Conservation (phyloP, 2,888 invertebrate species). For the Lymantria dispar region DNA sequence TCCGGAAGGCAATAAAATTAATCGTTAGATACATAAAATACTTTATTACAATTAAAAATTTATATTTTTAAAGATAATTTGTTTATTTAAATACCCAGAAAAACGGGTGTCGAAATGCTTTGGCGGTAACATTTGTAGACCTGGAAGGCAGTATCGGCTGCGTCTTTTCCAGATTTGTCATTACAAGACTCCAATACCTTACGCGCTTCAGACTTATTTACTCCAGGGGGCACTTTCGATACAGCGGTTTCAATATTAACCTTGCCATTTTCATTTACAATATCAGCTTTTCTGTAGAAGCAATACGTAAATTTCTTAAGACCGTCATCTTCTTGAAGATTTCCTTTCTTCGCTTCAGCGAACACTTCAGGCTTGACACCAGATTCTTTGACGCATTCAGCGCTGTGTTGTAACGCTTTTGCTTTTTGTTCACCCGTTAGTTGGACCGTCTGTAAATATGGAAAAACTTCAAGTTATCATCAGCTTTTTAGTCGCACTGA, state of each 20-base stretch:
- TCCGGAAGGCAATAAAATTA: too few species aligned
- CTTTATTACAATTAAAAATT: too few species aligned
- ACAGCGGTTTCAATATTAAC: conserved; percentile 66
- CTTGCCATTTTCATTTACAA: conserved; percentile 56
- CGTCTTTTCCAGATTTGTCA: conserved; percentile 55
- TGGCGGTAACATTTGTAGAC: conserved; percentile 70
- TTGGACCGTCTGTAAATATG: conserved; percentile 47
- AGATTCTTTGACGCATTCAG: conserved; percentile 59
- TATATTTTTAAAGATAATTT: neutral
- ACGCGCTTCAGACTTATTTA: conserved; percentile 56
- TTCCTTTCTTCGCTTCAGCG: conserved; percentile 63
- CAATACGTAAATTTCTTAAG: conserved; percentile 72
- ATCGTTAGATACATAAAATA: too few species aligned
- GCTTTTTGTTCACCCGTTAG: conserved; percentile 54
- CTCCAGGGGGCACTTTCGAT: conserved; percentile 59
- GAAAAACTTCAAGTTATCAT: neutral
- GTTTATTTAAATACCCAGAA: conserved; percentile 13
- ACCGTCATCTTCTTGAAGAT: conserved; percentile 59
- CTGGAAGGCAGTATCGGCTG: conserved; percentile 64
- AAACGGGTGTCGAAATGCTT: conserved; percentile 57
- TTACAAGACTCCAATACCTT: conserved; percentile 67
- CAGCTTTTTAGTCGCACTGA: too few species aligned
- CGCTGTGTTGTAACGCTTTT: conserved; percentile 43
- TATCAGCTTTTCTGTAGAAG: conserved; percentile 68
- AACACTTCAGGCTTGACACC: conserved; percentile 58